Percentiles rank a stretch among this genome's conserved stretches.
Evolutionary conservation across 2,797 vertebrate species (phyloP).

Genomic region (Enteromius paludinosus): DNA sequence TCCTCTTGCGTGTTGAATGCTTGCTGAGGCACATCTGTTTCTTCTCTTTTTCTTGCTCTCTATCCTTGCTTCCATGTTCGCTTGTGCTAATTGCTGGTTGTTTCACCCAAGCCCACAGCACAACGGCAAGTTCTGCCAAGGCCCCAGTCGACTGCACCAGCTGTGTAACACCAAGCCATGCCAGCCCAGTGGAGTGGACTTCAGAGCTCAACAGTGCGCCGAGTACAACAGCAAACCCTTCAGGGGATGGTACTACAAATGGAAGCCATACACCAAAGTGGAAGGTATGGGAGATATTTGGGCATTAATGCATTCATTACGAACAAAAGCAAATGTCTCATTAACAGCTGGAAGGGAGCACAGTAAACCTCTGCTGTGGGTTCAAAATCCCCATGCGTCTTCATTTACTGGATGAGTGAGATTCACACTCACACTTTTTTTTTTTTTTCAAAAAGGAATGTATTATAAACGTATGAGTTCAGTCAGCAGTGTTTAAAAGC

Average conservation of each 20-base stretch:
- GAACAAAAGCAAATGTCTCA: constrained; percentile 25
- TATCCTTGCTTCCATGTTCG: constrained; percentile 18
- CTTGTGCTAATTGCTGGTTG: constrained; percentile 47
- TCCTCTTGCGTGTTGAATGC: constrained; percentile 5
- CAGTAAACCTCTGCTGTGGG: not conserved
- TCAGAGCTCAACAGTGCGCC: constrained; percentile 93
- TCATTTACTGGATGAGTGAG: not conserved
- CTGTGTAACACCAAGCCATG: constrained; percentile 87
- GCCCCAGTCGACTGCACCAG: constrained; percentile 86
- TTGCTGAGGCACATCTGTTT: constrained; percentile 38
- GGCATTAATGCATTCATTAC: constrained; percentile 29
- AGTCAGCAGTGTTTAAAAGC: not conserved
- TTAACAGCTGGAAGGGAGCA: constrained; percentile 30
- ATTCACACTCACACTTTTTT: not conserved
- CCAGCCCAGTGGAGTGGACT: constrained; percentile 78
- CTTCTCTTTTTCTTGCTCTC: constrained; percentile 2
- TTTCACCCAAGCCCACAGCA: constrained; percentile 86
- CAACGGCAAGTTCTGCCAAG: constrained; percentile 91
- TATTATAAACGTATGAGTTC: not conserved
- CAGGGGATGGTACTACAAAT: constrained; percentile 98
- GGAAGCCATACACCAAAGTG: constrained; percentile 97
- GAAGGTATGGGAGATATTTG: constrained; percentile 80
- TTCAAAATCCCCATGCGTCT: not conserved
- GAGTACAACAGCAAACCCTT: constrained; percentile 98
- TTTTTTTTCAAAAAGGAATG: not conserved